phyloP scores from a whole-genome alignment of 1,140 invertebrate genomes.

The Cotesia chilonis region DNA sequence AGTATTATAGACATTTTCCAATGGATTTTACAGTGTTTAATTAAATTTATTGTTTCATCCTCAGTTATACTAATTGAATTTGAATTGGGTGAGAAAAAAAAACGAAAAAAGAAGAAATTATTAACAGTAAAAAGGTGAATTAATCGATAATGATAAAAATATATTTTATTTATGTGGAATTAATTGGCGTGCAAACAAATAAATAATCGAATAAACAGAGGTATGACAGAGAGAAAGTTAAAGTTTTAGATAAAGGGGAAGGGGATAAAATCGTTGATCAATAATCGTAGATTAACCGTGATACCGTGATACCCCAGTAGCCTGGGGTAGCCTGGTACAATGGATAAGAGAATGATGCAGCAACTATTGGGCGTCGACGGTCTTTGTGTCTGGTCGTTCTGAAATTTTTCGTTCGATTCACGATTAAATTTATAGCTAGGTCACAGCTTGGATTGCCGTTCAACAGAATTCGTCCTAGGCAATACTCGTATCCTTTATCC shows the following conservation, averaged over 20 bases:
- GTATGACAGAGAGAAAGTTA: no score
- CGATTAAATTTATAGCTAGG: constrained; percentile 38
- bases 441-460: constrained; percentile 40
- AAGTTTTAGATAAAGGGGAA: no score
- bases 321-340: constrained; percentile 2
- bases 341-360: neutral
- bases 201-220: no score
- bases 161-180: no score
- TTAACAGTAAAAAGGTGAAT: no score
- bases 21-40: constrained; percentile 7
- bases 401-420: constrained; percentile 37
- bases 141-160: no score
- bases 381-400: constrained; percentile 26
- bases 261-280: no score
- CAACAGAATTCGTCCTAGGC: constrained; percentile 27
- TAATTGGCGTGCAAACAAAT: no score
- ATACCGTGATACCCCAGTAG: no score
- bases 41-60: constrained; percentile 7
- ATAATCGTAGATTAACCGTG: neutral
- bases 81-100: no score
- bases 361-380: constrained; percentile 10
- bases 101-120: no score
- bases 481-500: constrained; percentile 14
- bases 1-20: constrained; percentile 16
- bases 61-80: no score